A percentile compares a stretch with the other conserved stretches of the same genome.
phyloP scores from a whole-genome alignment of 2,888 invertebrate genomes.

The Cartodere bifasciata region DNA sequence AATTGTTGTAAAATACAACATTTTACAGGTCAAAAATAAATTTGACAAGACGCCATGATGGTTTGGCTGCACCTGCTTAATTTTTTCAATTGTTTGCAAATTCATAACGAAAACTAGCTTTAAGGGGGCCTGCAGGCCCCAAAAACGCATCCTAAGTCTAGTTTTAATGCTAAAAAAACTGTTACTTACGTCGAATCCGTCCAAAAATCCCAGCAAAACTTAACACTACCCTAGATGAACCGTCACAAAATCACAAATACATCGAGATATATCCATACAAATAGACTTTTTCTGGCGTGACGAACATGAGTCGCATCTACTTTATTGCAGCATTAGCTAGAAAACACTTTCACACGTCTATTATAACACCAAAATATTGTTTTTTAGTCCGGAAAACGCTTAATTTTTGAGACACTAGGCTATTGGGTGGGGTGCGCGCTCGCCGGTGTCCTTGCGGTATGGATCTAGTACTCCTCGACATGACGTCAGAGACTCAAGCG shows the following conservation, averaged over 20 bases:
- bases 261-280: conserved; percentile 33
- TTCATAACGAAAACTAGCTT: too few relatives aligned
- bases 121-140: too few relatives aligned
- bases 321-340: conserved; percentile 23
- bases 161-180: conserved; percentile 3
- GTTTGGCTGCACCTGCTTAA: conserved; percentile 17
- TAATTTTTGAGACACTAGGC: conserved; percentile 15
- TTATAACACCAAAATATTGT: conserved; percentile 20
- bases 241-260: conserved; percentile 32
- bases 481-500: too few relatives aligned
- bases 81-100: too few relatives aligned
- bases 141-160: too few relatives aligned
- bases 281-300: conserved; percentile 28
- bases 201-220: conserved; percentile 9
- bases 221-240: conserved; percentile 29
- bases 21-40: too few relatives aligned
- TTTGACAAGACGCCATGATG: too few relatives aligned
- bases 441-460: conserved; percentile 32
- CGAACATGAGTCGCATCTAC: conserved; percentile 29
- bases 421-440: conserved; percentile 27
- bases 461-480: too few relatives aligned
- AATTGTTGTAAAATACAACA: too few relatives aligned
- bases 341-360: conserved; percentile 24
- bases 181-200: neutral
- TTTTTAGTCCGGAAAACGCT: conserved; percentile 18